Base-by-base conservation (phyloP, 2,888 invertebrate species). In the Drosophila longiperda region DNA sequence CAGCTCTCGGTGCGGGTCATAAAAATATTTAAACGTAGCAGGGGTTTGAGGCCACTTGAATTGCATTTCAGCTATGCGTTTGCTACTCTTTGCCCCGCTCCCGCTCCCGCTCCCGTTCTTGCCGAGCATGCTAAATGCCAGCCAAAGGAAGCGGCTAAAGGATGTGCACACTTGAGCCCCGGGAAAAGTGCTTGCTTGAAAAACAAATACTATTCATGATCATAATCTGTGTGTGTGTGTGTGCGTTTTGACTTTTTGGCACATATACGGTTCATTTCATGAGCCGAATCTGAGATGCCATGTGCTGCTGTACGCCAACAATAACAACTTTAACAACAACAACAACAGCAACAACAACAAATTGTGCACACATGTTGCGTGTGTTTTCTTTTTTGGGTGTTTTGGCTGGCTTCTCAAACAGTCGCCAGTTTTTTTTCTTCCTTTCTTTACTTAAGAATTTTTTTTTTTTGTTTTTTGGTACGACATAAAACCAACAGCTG, bases 91-190 rank as follows among this genome's bases (percentile, higher is more conserved):
- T 23, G 23, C 15, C 0, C 20, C 9, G 6, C n/a, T 2, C 1
- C n/a, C 1, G 2, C 2, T 11, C 8, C 38, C 38, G 3, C 17
- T 1, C n/a, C 40, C 23, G 29, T 17, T 20, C 6, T 17, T 8
- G n/a, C 12, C 36, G 23, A 49, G 36, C 57, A 42, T 48, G 60
- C 60, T 48, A 63, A 66, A 49, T 67, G 73, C 72, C 52, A 38
- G 33, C 23, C 17, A 49, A 80, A 75, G 66, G 80, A 80, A 79
- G 69, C 80, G 54, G 36, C 58, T 29, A 78, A 81, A 87, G 82
- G 87, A 86, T 87, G 84, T 83, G 71, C 65, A 58, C 69, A 86
- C 87, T 82, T 82, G 81, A 84, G 78, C 34, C 36, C 50, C 62
- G 80, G 77, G 42, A 72, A 80, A 72, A 65, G 74, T 49, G 73